A percentile compares a stretch with the other conserved stretches of the same genome.
Evolutionary conservation across 1,140 invertebrate genomes (phyloP).

Genomic region (Pogonus chalceus): DNA sequence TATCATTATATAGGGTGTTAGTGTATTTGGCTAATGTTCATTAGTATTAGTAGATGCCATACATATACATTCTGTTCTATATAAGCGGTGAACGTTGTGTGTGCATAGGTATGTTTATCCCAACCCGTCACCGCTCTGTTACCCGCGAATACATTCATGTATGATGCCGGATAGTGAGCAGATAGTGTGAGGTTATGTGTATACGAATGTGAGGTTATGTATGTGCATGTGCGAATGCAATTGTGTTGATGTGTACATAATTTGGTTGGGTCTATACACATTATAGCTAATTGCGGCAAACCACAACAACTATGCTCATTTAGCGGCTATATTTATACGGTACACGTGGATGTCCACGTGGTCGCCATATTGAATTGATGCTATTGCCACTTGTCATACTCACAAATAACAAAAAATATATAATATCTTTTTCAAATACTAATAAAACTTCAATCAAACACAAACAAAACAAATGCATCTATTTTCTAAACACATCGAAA

Average conservation of each 20-base stretch:
- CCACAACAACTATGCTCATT: slow-evolving; percentile 33
- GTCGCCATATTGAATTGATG: no score
- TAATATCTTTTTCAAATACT: no score
- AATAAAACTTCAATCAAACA: no score
- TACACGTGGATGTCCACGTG: slow-evolving; percentile 30
- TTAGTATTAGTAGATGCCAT: background rate
- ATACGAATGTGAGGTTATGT: background rate
- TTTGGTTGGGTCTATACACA: slow-evolving; percentile 36
- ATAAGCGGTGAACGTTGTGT: background rate
- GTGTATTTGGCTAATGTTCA: background rate
- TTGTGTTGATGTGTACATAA: slow-evolving; percentile 27
- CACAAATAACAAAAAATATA: no score
- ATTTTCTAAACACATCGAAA: no score
- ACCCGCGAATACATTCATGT: background rate
- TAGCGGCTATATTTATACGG: slow-evolving; percentile 26
- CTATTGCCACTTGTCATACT: no score
- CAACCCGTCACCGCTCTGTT: background rate
- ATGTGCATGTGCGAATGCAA: no score
- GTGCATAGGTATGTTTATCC: slow-evolving; percentile 1
- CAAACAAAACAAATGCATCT: no score
- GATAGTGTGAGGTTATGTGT: background rate
- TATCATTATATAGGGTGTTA: background rate
- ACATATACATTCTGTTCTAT: background rate
- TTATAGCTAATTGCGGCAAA: slow-evolving; percentile 36
- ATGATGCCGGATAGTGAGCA: background rate